A percentile compares a stretch with the other conserved stretches of the same genome.
Evolutionary conservation across 2,797 vertebrate species (phyloP).

Genomic region (Dallia pectoralis): DNA sequence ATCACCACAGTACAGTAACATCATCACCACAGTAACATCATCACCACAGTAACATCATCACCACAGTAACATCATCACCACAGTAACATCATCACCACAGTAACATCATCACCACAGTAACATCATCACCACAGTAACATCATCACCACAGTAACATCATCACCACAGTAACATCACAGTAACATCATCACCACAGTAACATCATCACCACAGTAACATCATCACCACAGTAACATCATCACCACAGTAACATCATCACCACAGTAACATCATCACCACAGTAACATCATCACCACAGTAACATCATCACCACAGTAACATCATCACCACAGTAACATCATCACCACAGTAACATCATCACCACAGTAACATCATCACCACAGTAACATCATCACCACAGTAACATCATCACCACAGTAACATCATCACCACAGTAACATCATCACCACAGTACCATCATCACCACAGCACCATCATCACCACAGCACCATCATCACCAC

Average conservation of each 20-base stretch:
- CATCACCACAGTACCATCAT: neutral
- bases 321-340: neutral
- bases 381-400: neutral
- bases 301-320: neutral
- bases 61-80: neutral
- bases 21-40: neutral
- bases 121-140: neutral
- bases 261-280: neutral
- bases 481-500: neutral
- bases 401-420: neutral
- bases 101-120: neutral
- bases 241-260: neutral
- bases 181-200: neutral
- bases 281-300: neutral
- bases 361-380: neutral
- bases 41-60: neutral
- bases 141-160: neutral
- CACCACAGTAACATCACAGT: too few species aligned
- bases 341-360: neutral
- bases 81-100: neutral
- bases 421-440: neutral
- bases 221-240: neutral
- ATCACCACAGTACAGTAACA: neutral
- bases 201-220: neutral
- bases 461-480: neutral